These are phyloP conservation scores for Scortum barcoo DNA, from an alignment of 2,113 vertebrate species.

Conservation along the genomic window DNA sequence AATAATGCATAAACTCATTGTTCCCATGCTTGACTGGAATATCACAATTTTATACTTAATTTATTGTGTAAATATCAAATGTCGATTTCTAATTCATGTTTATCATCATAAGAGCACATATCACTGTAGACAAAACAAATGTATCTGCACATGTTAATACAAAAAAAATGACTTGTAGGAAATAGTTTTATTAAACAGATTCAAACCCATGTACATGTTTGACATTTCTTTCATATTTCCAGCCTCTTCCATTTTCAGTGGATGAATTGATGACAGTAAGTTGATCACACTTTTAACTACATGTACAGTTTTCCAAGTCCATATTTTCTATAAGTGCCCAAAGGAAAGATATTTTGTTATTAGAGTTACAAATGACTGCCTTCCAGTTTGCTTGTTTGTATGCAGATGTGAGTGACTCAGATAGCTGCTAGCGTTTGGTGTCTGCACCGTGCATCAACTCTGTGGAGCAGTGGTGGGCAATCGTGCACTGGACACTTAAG, in stretches of 20 bases:
- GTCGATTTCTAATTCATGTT: conserved; percentile 63
- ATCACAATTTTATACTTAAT: conserved; percentile 75
- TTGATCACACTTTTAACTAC: neutral
- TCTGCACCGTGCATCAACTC: neutral
- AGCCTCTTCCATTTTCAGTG: too few relatives aligned
- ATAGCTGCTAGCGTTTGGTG: conserved; percentile 13
- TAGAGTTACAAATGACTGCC: neutral
- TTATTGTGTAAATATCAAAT: conserved; percentile 79
- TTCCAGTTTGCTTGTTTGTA: conserved; percentile 5
- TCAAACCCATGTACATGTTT: conserved; percentile 31
- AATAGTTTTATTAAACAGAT: conserved; percentile 75
- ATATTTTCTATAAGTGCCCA: conserved; percentile 7
- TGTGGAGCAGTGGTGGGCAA: conserved; percentile 9
- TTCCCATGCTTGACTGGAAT: conserved; percentile 59
- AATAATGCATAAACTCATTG: conserved; percentile 41
- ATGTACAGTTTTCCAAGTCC: neutral
- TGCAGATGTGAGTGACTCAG: conserved; percentile 36
- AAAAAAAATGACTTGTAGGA: conserved; percentile 43
- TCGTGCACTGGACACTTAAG: neutral
- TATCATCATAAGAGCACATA: conserved; percentile 6
- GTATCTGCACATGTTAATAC: conserved; percentile 43
- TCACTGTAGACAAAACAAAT: conserved; percentile 12
- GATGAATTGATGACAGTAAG: too few relatives aligned
- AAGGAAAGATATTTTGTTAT: neutral
- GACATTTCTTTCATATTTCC: neutral